phyloP scores from a whole-genome alignment of 2,888 invertebrate species.

The Smittia sp. region DNA sequence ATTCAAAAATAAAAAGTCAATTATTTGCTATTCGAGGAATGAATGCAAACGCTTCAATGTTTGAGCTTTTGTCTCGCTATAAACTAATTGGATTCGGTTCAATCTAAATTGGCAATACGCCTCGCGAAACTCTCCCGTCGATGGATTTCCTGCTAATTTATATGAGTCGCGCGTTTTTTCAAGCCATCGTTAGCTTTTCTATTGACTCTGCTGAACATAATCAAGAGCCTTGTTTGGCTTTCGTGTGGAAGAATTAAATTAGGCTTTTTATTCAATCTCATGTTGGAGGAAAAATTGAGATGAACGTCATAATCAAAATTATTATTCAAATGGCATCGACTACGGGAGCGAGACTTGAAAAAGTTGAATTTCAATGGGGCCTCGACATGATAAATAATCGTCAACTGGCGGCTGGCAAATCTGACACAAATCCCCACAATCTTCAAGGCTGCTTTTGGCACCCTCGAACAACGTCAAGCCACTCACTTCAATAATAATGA shows the following conservation, averaged over 20 bases:
- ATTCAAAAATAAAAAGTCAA: too few species aligned
- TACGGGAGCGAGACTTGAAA: not conserved
- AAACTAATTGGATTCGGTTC: not conserved
- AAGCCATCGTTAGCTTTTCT: too few species aligned
- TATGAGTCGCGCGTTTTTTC: not conserved
- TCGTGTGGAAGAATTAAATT: not conserved
- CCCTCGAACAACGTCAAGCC: not conserved
- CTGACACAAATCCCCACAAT: constrained; percentile 5
- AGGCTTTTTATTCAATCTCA: not conserved
- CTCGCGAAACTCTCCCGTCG: not conserved
- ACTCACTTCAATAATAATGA: constrained; percentile 28
- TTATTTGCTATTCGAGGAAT: too few species aligned
- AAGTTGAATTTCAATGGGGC: not conserved
- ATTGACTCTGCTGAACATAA: not conserved
- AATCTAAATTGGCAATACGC: not conserved
- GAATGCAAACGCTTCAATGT: too few species aligned
- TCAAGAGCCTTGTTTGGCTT: constrained; percentile 13
- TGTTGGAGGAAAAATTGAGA: not conserved
- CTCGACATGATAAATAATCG: not conserved
- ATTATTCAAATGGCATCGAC: constrained; percentile 25
- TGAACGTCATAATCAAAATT: not conserved
- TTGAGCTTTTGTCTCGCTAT: too few species aligned
- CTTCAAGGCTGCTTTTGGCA: not conserved
- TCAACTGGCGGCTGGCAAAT: not conserved
- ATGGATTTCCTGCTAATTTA: not conserved